These are phyloP conservation scores for Climacteris rufus DNA, from an alignment of 2,113 vertebrate species.

Conservation along the genomic window DNA sequence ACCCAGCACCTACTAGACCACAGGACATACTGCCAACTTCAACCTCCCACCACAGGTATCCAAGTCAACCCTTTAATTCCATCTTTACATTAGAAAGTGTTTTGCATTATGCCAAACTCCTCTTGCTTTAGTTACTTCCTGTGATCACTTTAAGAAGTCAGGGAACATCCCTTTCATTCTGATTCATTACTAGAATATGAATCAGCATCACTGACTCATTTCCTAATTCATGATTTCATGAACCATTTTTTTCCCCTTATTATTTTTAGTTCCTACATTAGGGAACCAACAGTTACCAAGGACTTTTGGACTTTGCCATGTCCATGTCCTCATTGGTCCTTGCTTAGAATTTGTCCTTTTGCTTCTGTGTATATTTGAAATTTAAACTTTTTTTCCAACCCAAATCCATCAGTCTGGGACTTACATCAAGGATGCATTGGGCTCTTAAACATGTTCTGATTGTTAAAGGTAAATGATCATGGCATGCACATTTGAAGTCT, in stretches of 20 bases:
- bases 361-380: background rate
- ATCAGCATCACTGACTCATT: slow-evolving; percentile 38
- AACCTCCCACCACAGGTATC: background rate
- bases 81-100: background rate
- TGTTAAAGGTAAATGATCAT: background rate
- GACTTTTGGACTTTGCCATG: background rate
- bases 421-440: background rate
- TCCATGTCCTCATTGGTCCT: background rate
- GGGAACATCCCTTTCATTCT: background rate
- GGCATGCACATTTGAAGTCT: background rate
- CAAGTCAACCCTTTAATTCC: background rate
- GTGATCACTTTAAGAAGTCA: background rate
- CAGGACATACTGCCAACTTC: background rate
- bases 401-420: background rate
- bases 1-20: background rate
- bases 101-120: background rate
- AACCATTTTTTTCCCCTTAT: background rate
- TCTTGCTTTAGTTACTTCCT: background rate
- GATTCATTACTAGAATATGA: background rate
- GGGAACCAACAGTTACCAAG: background rate
- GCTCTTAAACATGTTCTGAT: background rate
- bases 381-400: background rate
- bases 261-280: background rate
- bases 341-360: background rate
- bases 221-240: slow-evolving; percentile 10